These are phyloP conservation scores for Crax fasciolata DNA, from an alignment of 2,797 vertebrate genomes.

Conservation along the genomic window DNA sequence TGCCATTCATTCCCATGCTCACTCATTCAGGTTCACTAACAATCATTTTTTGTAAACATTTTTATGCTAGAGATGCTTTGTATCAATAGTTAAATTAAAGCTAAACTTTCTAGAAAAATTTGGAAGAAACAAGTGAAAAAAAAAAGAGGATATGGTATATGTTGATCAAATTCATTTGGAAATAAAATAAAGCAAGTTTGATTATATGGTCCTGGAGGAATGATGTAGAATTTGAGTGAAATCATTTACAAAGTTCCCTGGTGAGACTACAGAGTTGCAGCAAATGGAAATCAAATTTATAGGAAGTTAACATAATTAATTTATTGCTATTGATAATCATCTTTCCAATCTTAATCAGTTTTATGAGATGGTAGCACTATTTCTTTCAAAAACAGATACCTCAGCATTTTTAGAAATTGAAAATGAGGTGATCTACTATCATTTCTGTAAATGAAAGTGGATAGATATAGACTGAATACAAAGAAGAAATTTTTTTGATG, in stretches of 20 bases:
- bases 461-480: not conserved
- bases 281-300: not conserved
- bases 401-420: not conserved
- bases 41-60: constrained; percentile 90
- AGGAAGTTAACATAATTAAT: not conserved
- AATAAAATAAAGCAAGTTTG: not conserved
- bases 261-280: not conserved
- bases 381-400: not conserved
- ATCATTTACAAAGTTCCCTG: not conserved
- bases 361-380: not conserved
- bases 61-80: not conserved
- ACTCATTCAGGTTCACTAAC: constrained; percentile 84
- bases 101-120: not conserved
- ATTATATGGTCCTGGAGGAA: too few relatives aligned
- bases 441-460: not conserved
- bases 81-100: not conserved
- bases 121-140: not conserved
- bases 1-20: constrained; percentile 81
- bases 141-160: not conserved
- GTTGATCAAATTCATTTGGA: not conserved
- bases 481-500: not conserved
- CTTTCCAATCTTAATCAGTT: not conserved
- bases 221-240: not conserved
- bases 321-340: not conserved
- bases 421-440: not conserved